Evolutionary conservation across 2,797 vertebrate genomes (phyloP), one percentile per base, ranked within the genome.

Genomic region (Poliocrania exsul): DNA sequence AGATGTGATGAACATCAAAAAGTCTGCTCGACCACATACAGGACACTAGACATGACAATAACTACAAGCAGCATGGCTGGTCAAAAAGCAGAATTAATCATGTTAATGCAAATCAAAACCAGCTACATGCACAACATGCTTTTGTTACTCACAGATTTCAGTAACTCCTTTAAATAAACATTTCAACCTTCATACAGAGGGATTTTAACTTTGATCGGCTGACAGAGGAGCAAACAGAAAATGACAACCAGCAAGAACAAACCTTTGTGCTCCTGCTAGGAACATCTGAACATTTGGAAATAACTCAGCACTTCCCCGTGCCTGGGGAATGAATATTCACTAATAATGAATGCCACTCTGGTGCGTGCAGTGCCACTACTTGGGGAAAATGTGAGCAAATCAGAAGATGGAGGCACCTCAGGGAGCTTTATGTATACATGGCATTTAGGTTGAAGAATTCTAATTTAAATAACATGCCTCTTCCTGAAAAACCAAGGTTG

Each of bases 371-470:
- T 44, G 88, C 73, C 66, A 44, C 90, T 81, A 91, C 80, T 75
- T 29, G 44, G 56, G 70, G 70, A 91, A 92, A 81, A 90, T 8
- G 38, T 88, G 88, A 94, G 80, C 85, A 91, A 95, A 95, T 75
- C 82, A 81, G 74, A 93, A 75, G 56, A 85, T 8, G 54, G 78
- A 94, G 80, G 78, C 47, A 87, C 81, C 86, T 90, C 78, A 74
- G 78, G 67, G 64, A 78, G 42, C 37, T 88, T 77, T 75, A 58
- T 61, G 73, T 74, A 82, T 74, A 88, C 44, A 70, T 28, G 72
- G 81, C 86, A 95, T 92, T 80, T 78, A 90, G 54, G 81, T 9
- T 74, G 81, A 93, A 83, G 84, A 85, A 93, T 88, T 86, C 74
- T 82, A 86, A 93, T 94, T 91, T 86, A 94, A 94, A 74, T 77